A percentile compares a stretch with the other conserved stretches of the same genome.
These are phyloP conservation scores for Campylorhamphus procurvoides DNA, from an alignment of 2,113 vertebrate species.

Conservation along the genomic window DNA sequence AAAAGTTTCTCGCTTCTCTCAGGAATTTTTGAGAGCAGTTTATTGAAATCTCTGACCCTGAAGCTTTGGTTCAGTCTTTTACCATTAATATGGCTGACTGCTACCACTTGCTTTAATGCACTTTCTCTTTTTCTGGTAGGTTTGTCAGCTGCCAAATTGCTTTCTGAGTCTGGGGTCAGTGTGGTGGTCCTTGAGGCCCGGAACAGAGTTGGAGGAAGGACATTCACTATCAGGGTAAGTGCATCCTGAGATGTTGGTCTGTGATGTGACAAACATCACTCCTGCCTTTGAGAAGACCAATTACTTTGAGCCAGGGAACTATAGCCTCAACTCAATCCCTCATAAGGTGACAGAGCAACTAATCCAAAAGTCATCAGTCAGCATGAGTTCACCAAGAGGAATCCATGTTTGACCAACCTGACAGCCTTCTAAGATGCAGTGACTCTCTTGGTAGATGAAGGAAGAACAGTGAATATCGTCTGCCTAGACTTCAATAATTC, in stretches of 20 bases:
- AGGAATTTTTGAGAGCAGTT: neutral
- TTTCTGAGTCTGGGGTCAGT: conserved; percentile 72
- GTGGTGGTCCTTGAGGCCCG: conserved; percentile 83
- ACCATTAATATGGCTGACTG: neutral
- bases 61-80: neutral
- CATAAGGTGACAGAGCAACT: neutral
- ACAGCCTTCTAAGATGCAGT: neutral
- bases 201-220: conserved; percentile 84
- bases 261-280: fast-evolving
- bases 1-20: neutral
- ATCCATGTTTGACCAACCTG: neutral
- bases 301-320: neutral
- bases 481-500: neutral
- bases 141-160: conserved; percentile 81
- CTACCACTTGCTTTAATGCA: neutral
- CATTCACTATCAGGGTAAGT: conserved; percentile 80
- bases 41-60: neutral
- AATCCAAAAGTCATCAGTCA: neutral
- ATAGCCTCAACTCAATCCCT: neutral
- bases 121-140: conserved; percentile 61
- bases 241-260: neutral
- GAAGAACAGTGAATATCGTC: neutral
- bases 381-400: neutral
- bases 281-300: neutral
- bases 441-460: neutral